Evolutionary conservation across 1,140 invertebrate genomes (phyloP).

Genomic region (Acromyrmex heyeri): DNA sequence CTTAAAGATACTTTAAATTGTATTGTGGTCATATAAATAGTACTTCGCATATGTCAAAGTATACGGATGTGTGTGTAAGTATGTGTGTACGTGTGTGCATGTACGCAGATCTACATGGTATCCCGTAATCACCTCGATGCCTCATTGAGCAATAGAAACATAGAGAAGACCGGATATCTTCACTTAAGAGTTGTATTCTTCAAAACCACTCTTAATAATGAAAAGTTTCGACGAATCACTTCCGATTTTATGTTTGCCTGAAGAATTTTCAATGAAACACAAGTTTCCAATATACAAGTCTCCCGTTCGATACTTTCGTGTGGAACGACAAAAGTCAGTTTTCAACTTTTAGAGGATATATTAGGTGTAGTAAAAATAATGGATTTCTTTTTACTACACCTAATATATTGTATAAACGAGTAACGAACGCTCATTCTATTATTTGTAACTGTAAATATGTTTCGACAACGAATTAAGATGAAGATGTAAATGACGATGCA

Average conservation of each 20-base stretch:
- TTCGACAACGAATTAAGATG: not conserved
- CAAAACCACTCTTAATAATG: not conserved
- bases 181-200: not conserved
- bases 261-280: not conserved
- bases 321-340: not conserved
- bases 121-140: conserved; percentile 26
- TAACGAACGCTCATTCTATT: conserved; percentile 14
- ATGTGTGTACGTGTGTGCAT: not conserved
- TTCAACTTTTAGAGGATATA: not conserved
- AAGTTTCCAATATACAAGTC: too few relatives aligned
- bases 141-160: not conserved
- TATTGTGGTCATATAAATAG: conserved; percentile 54
- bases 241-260: not conserved
- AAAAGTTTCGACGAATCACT: conserved; percentile 7
- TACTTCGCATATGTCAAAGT: conserved; percentile 25
- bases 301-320: not conserved
- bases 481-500: not conserved
- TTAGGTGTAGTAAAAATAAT: too few relatives aligned
- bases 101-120: not conserved
- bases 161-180: not conserved
- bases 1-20: conserved; percentile 53
- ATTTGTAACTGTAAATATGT: not conserved
- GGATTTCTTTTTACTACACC: too few relatives aligned
- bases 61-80: not conserved
- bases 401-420: not conserved